A percentile compares a stretch with the other conserved stretches of the same genome.
Evolutionary conservation across 2,888 invertebrate genomes (phyloP).

Genomic region (Cinara cedri): DNA sequence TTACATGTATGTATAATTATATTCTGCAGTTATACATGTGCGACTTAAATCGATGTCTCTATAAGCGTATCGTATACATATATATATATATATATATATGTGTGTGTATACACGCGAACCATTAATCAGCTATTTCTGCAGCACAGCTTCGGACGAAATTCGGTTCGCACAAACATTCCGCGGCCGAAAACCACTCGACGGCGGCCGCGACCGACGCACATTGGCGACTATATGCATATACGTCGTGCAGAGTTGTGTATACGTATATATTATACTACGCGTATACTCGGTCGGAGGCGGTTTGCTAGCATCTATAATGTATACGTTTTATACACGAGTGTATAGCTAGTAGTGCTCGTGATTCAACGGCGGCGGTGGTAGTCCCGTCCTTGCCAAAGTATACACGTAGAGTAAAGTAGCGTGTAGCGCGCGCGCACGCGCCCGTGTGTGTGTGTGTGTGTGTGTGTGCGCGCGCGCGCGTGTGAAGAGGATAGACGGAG

Average conservation of each 20-base stretch:
- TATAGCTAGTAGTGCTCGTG: conserved; percentile 13
- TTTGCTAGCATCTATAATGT: conserved; percentile 47
- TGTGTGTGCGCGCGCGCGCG: too few species aligned
- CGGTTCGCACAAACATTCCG: conserved; percentile 22
- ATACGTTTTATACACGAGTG: conserved; percentile 19
- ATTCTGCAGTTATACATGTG: too few species aligned
- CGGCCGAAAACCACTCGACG: conserved; percentile 36
- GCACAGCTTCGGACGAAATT: not conserved
- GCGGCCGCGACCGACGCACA: conserved; percentile 10
- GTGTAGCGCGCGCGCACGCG: not conserved
- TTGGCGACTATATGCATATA: conserved; percentile 4
- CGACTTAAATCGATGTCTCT: conserved; percentile 33
- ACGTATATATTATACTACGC: too few species aligned
- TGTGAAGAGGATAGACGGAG: too few species aligned
- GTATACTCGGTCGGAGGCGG: conserved; percentile 23
- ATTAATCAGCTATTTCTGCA: conserved; percentile 30
- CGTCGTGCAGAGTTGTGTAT: too few species aligned
- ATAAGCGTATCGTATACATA: too few species aligned
- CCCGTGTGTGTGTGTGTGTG: not conserved
- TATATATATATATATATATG: too few species aligned
- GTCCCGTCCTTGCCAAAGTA: conserved; percentile 14
- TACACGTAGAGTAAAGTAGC: too few species aligned
- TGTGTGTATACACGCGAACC: not conserved
- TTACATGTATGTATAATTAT: too few species aligned
- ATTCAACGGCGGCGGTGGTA: conserved; percentile 19